phyloP scores from a whole-genome alignment of 37 sponge, comb jelly and placozoan species.

The Halichondria panicea region DNA sequence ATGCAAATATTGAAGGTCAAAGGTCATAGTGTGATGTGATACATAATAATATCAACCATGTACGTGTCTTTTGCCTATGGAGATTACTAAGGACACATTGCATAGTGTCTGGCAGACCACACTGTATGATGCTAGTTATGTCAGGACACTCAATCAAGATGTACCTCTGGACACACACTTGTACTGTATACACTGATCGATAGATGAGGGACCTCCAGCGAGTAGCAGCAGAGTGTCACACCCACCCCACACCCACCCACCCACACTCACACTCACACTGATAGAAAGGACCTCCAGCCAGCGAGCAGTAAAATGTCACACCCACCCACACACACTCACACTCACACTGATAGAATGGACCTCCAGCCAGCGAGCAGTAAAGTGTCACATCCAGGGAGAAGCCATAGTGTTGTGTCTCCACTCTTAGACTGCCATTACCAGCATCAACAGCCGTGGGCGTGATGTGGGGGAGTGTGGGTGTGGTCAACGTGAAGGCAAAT shows the following conservation, averaged over 20 bases:
- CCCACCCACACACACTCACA: slow-evolving; percentile 1
- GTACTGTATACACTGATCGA: slow-evolving; percentile 1
- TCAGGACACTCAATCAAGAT: too few species aligned
- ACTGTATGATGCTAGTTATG: too few species aligned
- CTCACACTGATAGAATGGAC: slow-evolving; percentile 15
- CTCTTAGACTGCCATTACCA: neutral
- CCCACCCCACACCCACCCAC: too few species aligned
- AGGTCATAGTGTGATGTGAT: too few species aligned
- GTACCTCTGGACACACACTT: too few species aligned
- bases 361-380: slow-evolving; percentile 23
- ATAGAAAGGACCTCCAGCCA: neutral
- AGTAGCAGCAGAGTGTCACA: neutral
- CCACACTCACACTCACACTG: slow-evolving; percentile 4
- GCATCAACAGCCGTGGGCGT: neutral
- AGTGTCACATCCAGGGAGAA: neutral
- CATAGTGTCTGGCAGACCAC: too few species aligned
- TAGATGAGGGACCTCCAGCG: neutral
- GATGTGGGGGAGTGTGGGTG: neutral
- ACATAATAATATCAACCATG: too few species aligned
- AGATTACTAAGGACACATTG: too few species aligned
- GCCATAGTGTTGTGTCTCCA: too few species aligned
- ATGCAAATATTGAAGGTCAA: too few species aligned
- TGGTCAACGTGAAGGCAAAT: slow-evolving; percentile 11
- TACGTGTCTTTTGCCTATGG: too few species aligned
- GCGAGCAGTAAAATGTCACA: neutral